A percentile compares a stretch with the other conserved stretches of the same genome.
These are phyloP conservation scores for Bellardia pandia DNA, from an alignment of 2,888 invertebrate species.

Conservation along the genomic window DNA sequence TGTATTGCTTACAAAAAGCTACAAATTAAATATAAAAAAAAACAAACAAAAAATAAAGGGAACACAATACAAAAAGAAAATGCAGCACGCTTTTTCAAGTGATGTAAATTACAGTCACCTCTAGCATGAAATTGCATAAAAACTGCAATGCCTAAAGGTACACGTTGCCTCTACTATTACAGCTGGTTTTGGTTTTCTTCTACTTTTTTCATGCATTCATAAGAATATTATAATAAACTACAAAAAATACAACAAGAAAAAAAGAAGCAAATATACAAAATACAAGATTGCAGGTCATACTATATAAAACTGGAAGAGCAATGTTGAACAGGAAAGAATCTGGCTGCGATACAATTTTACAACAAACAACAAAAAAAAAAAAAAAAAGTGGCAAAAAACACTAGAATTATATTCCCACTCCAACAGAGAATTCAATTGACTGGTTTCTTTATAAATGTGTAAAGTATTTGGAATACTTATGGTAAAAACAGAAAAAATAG, in stretches of 20 bases:
- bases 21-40: neutral
- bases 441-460: constrained; percentile 1
- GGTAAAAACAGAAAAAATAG: neutral
- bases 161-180: neutral
- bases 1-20: neutral
- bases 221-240: constrained; percentile 1
- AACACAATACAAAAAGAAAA: neutral
- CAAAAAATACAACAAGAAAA: neutral
- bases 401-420: neutral
- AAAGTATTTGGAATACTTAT: neutral
- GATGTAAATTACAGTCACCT: constrained; percentile 29
- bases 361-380: neutral
- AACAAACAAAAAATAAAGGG: neutral
- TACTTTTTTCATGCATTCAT: neutral
- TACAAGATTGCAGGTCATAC: neutral
- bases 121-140: constrained; percentile 31
- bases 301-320: neutral
- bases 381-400: neutral
- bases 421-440: constrained; percentile 4
- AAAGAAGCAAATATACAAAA: neutral
- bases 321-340: neutral
- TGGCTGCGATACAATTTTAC: neutral
- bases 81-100: constrained; percentile 7
- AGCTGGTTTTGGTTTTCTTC: neutral
- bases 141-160: neutral